Evolutionary conservation across 2,113 vertebrate species (phyloP).

Genomic region (Calidris pygmaea): DNA sequence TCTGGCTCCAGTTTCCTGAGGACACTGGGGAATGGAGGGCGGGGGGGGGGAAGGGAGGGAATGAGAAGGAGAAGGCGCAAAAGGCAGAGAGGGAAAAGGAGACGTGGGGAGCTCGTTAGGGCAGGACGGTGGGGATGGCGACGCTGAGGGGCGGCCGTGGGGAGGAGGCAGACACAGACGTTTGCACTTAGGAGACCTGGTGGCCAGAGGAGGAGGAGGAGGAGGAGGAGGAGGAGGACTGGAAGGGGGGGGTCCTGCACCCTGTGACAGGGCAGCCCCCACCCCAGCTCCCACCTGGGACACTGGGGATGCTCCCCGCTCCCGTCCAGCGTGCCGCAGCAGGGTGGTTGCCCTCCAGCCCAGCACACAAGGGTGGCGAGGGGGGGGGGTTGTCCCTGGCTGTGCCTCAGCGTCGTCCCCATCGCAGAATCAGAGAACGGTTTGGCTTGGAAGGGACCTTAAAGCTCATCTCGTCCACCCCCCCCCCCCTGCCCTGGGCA

Average conservation of each 20-base stretch:
- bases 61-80: neutral
- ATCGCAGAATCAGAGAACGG: too few species aligned
- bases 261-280: neutral
- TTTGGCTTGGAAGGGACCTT: too few species aligned
- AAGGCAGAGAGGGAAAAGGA: neutral
- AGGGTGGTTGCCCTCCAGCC: neutral
- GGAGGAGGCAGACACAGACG: neutral
- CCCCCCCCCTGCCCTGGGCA: too few species aligned
- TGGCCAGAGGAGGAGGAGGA: neutral
- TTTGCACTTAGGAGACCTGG: neutral
- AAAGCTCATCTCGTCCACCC: too few species aligned
- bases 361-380: neutral
- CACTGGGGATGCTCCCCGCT: neutral
- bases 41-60: too few species aligned
- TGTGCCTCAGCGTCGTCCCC: accelerated
- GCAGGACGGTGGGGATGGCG: accelerated
- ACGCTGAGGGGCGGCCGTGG: accelerated
- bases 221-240: too few species aligned
- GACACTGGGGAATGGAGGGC: neutral
- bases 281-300: accelerated
- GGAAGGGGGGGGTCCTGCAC: too few species aligned
- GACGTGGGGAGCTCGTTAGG: accelerated
- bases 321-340: neutral
- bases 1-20: constrained; percentile 54
- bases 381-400: neutral